A percentile compares a stretch with the other conserved stretches of the same genome.
phyloP scores from a whole-genome alignment of 2,888 invertebrate genomes.

The Dasypolia templi region DNA sequence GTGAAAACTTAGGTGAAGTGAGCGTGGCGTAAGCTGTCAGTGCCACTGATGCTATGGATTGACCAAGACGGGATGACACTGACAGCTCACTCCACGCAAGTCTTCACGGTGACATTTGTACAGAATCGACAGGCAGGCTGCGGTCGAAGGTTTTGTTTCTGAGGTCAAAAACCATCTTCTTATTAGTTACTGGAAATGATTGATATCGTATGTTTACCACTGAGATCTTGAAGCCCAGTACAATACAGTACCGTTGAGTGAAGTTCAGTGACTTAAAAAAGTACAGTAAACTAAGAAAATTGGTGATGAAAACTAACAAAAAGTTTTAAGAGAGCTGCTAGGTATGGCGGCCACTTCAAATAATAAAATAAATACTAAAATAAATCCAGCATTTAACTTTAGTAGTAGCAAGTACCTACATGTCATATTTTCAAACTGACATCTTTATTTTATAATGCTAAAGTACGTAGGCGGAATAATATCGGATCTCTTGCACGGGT shows the following conservation, averaged over 20 bases:
- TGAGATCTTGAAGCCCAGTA: constrained; percentile 14
- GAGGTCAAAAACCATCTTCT: neutral
- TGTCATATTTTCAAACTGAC: neutral
- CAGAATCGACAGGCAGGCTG: no score
- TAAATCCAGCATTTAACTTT: neutral
- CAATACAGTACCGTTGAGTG: constrained; percentile 7
- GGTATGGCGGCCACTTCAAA: neutral
- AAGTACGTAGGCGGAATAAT: neutral
- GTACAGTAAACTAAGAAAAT: neutral
- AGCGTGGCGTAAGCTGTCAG: no score
- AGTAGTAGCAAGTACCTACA: neutral
- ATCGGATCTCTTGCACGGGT: no score
- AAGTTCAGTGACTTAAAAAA: constrained; percentile 11
- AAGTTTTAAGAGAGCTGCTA: neutral
- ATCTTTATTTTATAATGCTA: neutral
- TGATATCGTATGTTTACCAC: constrained; percentile 24
- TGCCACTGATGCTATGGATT: no score
- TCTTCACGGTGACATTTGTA: no score
- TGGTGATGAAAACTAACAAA: neutral
- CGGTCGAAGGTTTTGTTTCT: neutral
- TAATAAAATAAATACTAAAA: neutral
- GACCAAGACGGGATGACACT: no score
- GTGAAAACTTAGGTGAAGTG: no score
- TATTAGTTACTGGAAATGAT: constrained; percentile 11
- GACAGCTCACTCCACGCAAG: no score